A percentile compares a stretch with the other conserved stretches of the same genome.
Conservation (phyloP, 1,140 invertebrate species). For the Dreissena rostriformis region DNA sequence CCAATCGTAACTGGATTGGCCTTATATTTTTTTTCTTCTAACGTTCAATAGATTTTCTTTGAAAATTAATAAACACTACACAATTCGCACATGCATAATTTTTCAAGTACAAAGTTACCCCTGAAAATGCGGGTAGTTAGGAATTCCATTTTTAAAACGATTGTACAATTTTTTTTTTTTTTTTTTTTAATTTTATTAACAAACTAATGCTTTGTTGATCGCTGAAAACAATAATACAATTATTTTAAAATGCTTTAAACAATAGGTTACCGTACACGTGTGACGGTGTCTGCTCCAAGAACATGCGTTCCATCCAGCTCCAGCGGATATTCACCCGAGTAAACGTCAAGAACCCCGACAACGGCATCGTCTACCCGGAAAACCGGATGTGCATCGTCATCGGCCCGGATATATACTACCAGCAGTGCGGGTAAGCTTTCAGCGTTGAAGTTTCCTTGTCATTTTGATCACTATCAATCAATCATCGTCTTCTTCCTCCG, state of each 20-base stretch:
- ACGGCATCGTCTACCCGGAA: not conserved
- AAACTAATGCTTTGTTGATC: not conserved
- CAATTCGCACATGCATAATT: too few relatives aligned
- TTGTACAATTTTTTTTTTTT: not conserved
- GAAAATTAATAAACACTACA: too few relatives aligned
- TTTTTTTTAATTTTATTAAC: not conserved
- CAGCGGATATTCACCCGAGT: conserved; percentile 14
- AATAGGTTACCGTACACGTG: conserved; percentile 9
- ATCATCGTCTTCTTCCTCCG: not conserved
- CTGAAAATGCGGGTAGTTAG: not conserved
- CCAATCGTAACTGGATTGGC: too few relatives aligned
- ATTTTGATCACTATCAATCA: not conserved
- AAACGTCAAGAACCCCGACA: not conserved
- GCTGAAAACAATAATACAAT: too few relatives aligned
- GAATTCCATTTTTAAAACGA: not conserved
- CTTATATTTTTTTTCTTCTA: too few relatives aligned
- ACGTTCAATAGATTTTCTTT: too few relatives aligned
- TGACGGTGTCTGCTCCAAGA: not conserved
- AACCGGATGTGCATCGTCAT: conserved; percentile 23
- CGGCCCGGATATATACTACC: conserved; percentile 40
- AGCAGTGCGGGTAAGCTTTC: conserved; percentile 29
- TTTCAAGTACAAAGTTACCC: not conserved
- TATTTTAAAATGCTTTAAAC: too few relatives aligned
- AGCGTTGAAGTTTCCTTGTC: not conserved
- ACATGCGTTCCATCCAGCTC: conserved; percentile 1